A percentile compares a stretch with the other conserved stretches of the same genome.
These are phyloP conservation scores for Tragelaphus scriptus DNA, from an alignment of 2,113 vertebrate species.

Conservation along the genomic window DNA sequence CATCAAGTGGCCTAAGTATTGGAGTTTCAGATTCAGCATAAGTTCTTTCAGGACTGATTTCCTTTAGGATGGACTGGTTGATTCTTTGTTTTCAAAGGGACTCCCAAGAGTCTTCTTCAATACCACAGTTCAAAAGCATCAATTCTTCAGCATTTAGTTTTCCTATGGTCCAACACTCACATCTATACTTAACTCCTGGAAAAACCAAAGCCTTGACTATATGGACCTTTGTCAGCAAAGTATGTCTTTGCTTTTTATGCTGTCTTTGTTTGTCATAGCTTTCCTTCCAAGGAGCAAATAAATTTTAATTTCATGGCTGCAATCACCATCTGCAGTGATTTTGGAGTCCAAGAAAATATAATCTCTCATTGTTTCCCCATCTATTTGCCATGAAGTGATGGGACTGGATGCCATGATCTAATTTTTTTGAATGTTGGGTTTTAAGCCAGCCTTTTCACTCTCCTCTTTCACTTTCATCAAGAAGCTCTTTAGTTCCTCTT, in stretches of 20 bases:
- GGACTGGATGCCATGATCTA: neutral
- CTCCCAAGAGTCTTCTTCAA: neutral
- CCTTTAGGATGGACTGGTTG: neutral
- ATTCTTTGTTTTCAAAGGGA: neutral
- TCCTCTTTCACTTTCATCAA: neutral
- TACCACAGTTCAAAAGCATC: neutral
- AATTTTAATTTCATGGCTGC: neutral
- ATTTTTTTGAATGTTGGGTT: neutral
- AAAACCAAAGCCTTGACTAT: neutral
- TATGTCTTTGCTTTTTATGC: neutral
- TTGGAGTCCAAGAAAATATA: neutral
- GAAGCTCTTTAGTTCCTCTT: neutral
- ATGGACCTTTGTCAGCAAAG: neutral
- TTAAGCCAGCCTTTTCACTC: neutral
- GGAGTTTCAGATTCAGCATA: neutral
- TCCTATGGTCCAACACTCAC: neutral
- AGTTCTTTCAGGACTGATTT: neutral
- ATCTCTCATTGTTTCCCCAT: neutral
- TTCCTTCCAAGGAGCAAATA: neutral
- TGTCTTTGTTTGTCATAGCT: neutral
- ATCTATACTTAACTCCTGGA: neutral
- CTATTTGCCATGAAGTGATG: neutral
- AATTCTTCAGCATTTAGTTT: neutral
- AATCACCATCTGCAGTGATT: neutral
- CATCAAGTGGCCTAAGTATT: neutral